Percentiles rank a stretch among this genome's conserved stretches.
Conservation (phyloP, 1,140 invertebrate genomes). For the Anoplolepis gracilipes region DNA sequence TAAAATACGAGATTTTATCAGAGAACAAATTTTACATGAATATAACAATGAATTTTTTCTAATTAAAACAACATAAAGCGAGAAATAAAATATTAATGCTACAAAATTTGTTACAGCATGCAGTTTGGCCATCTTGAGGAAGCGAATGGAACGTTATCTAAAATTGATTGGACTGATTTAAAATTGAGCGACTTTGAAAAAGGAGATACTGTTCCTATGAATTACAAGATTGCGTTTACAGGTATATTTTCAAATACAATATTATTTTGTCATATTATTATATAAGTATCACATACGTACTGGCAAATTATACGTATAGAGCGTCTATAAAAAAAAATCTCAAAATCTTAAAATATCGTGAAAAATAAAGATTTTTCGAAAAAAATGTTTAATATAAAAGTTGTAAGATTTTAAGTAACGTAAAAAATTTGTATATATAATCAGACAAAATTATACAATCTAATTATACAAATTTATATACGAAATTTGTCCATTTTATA, state of each 20-base stretch:
- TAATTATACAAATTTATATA: no score
- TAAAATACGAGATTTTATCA: neutral
- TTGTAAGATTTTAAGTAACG: no score
- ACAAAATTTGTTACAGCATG: slow-evolving; percentile 63
- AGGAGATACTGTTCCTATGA: neutral
- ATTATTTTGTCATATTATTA: neutral
- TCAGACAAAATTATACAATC: no score
- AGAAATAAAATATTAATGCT: neutral
- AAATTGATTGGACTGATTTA: slow-evolving; percentile 62
- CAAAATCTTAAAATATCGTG: no score
- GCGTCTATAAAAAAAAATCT: neutral
- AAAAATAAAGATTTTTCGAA: no score
- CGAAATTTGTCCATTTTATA: no score
- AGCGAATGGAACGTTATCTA: slow-evolving; percentile 10
- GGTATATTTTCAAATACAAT: slow-evolving; percentile 19
- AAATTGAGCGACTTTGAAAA: slow-evolving; percentile 53
- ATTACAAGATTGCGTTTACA: slow-evolving; percentile 50
- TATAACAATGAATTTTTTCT: neutral
- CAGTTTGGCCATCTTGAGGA: slow-evolving; percentile 66
- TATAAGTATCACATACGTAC: neutral
- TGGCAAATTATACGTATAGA: neutral
- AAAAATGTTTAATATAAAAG: no score
- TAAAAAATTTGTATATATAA: no score
- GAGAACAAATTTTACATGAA: neutral
- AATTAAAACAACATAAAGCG: neutral